Base-by-base conservation (phyloP, 2,113 vertebrate species). In the Telmatochromis sp. region DNA sequence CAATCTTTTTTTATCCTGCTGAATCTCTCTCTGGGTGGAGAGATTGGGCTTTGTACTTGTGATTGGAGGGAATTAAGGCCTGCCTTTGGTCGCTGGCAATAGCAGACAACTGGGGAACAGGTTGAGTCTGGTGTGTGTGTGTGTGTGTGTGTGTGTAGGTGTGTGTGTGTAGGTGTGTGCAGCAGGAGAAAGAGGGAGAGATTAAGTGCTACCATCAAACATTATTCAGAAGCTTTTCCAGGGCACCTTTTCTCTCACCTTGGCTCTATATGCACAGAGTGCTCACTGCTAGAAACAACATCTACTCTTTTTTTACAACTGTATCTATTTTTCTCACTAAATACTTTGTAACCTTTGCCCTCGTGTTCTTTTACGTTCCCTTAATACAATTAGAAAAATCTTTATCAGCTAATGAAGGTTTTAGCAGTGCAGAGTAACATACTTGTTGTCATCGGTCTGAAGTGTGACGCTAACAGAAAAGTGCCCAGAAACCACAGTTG, bases 31-130 rank as follows among this genome's bases (percentile, higher is more conserved):
- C 90, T 91, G 86, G 88, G 87, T 81, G 83, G 68, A 93, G 86
- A 89, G 87, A 93, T 93, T 92, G 90, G 85, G 89, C 92, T 94
- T 94, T 95, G 93, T 94, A 94, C 57, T 85, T 92, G 83, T 93
- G 93, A 95, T 95, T 95, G 93, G 89, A 92, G 86, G 82, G 94
- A 92, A 95, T 94, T 95, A 94, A 91, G 87, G 75, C 63, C 83
- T 86, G 90, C 83, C 90, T 94, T 93, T 91, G 88, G 89, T 89
- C 42, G 75, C 93, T 85, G 84, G 92, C 89, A 85, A 82, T 83
- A 84, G 89, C 85, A 86, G 83, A 91, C 91, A 89, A 91, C 91
- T 91, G 81, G 89, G 91, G 90, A 93, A 87, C 81, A 80, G 88
- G 89, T 84, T 89, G 84, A 91, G 90, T 82, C 53, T 86, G 15